A percentile compares a stretch with the other conserved stretches of the same genome.
Evolutionary conservation across 1,140 invertebrate genomes (phyloP).

Genomic region (Microvelia longipes): DNA sequence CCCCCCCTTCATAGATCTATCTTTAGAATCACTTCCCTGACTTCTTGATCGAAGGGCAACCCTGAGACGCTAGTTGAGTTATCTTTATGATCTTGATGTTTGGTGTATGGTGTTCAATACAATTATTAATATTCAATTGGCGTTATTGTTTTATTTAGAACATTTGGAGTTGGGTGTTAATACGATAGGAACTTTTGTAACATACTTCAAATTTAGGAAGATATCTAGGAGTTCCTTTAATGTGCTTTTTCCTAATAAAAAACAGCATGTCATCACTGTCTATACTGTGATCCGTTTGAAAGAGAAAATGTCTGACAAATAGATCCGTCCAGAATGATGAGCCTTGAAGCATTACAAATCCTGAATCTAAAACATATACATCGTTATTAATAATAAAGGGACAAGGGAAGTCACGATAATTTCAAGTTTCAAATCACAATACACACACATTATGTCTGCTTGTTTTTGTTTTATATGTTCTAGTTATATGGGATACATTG

Average conservation of each 20-base stretch:
- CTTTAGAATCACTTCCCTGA: no score
- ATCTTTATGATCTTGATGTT: no score
- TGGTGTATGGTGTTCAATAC: no score
- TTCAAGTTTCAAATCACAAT: neutral
- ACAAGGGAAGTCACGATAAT: neutral
- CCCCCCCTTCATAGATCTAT: no score
- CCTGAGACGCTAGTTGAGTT: no score
- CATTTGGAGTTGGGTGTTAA: no score
- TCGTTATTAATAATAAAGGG: neutral
- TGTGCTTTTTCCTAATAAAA: slow-evolving; percentile 83
- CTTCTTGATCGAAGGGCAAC: no score
- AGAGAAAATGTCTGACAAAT: slow-evolving; percentile 86
- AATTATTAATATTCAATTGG: no score
- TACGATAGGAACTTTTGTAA: no score
- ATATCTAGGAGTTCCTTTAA: slow-evolving; percentile 67
- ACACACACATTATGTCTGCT: no score
- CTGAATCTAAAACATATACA: slow-evolving; percentile 47
- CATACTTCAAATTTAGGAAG: slow-evolving; percentile 75
- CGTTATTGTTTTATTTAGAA: no score
- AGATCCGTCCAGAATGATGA: slow-evolving; percentile 92
- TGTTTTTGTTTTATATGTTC: neutral
- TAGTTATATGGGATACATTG: no score
- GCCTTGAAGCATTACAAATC: slow-evolving; percentile 76
- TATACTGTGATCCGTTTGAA: slow-evolving; percentile 66
- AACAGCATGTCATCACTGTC: slow-evolving; percentile 90